Evolutionary conservation across 2,888 invertebrate genomes (phyloP).

Genomic region (Agrotis exclamationis): DNA sequence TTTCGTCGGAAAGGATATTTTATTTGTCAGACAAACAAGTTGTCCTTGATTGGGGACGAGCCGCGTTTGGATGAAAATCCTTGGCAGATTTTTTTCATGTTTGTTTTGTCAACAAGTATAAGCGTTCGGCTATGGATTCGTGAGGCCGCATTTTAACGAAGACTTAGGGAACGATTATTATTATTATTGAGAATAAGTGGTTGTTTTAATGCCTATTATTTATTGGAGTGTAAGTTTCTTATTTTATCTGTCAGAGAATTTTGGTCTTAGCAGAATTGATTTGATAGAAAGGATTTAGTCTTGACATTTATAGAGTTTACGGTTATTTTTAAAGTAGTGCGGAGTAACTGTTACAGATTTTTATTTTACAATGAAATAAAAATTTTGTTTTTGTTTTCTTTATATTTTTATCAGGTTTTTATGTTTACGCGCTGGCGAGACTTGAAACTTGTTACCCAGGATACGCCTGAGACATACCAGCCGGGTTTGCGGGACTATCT

Average conservation of each 20-base stretch:
- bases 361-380: too few relatives aligned
- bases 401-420: too few relatives aligned
- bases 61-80: slow-evolving; percentile 36
- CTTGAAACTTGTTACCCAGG: too few relatives aligned
- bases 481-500: too few relatives aligned
- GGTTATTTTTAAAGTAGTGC: too few relatives aligned
- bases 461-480: too few relatives aligned
- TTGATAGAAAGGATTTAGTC: neutral
- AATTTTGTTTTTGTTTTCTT: too few relatives aligned
- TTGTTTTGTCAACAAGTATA: slow-evolving; percentile 66
- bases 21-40: slow-evolving; percentile 59
- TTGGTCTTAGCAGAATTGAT: neutral
- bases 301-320: too few relatives aligned
- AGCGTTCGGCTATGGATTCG: slow-evolving; percentile 66
- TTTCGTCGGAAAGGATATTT: slow-evolving; percentile 41
- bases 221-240: neutral
- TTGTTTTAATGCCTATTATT: slow-evolving; percentile 8
- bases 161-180: slow-evolving; percentile 58
- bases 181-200: slow-evolving; percentile 35
- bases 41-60: slow-evolving; percentile 55
- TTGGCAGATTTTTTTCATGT: slow-evolving; percentile 51
- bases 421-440: too few relatives aligned
- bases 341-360: too few relatives aligned
- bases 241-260: neutral
- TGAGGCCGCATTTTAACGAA: slow-evolving; percentile 77